Base-by-base conservation (phyloP, 2,888 invertebrate genomes). In the Ennomos erosarius region DNA sequence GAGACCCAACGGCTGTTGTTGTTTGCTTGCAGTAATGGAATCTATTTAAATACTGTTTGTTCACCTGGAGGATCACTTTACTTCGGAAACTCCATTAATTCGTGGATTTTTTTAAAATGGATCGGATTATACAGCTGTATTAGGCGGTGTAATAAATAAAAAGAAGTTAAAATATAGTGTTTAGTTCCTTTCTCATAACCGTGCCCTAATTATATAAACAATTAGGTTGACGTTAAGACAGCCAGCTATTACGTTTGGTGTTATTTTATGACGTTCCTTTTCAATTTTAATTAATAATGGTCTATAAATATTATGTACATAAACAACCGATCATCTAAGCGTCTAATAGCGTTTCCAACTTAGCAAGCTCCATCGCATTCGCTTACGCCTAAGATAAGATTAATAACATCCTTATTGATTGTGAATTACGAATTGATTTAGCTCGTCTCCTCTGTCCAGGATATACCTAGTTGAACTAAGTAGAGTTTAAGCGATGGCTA, bases 401-500 rank as follows among this genome's bases (percentile, higher is more conserved):
- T 43, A 36, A 38, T 44, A 36, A 8, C 13, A 13, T 1, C n/a
- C 55, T 34, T 45, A 56, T 39, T n/a, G 34, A 11, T 37, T 39
- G 11, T 11, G 34, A 39, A 56, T 56, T 56, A 56, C 50, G 55
- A 56, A 56, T 45, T 38, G 35, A 56, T 56, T 50, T 50, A 11
- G 50, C 44, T 8, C 49, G n/a, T 6, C 38, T 46, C 16, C 1
- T 35, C 26, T 45, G 45, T 12, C 55, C 45, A 45, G 12, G 11
- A 50, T 50, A 45, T 46, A 26, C 26, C 26, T 26, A 51, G 35
- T 44, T 40, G n/a, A 59, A 59, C 59, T 65, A 62, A 67, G 67
- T 51, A 53, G 60, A 64, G 60, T 62, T 64, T 64, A 64, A 64
- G 55, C 60, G 64, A 58, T 64, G 54, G 59, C 55, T 65, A 57